A percentile compares a stretch with the other conserved stretches of the same genome.
These are phyloP conservation scores for Eilema sororculum DNA, from an alignment of 2,888 invertebrate genomes.

Conservation along the genomic window DNA sequence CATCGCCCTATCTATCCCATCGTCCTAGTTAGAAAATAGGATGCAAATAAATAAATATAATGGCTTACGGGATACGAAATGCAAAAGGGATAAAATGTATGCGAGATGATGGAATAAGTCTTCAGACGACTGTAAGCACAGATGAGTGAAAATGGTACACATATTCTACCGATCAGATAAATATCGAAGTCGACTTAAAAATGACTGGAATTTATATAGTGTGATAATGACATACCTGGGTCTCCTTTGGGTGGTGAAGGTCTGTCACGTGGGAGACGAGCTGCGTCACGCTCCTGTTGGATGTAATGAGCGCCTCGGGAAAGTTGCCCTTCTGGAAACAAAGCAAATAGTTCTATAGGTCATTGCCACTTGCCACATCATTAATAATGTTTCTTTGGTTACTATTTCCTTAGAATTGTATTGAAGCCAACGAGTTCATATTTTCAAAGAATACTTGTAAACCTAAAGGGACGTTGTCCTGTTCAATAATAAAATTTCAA, in stretches of 20 bases:
- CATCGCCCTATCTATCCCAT: too few relatives aligned
- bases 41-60: too few relatives aligned
- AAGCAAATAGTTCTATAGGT: background rate
- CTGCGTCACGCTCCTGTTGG: slow-evolving; percentile 86
- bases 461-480: background rate
- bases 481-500: background rate
- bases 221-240: slow-evolving; percentile 81
- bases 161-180: too few relatives aligned
- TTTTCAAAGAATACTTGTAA: background rate
- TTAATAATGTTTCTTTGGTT: background rate
- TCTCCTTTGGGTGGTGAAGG: slow-evolving; percentile 87
- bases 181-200: too few relatives aligned
- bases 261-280: slow-evolving; percentile 78
- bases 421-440: background rate
- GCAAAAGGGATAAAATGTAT: too few relatives aligned
- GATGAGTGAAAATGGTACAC: too few relatives aligned
- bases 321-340: slow-evolving; percentile 92
- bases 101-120: background rate
- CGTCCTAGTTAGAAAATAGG: too few relatives aligned
- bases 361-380: background rate
- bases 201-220: background rate
- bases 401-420: too few relatives aligned
- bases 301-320: slow-evolving; percentile 92
- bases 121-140: background rate
- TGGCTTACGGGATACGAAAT: too few relatives aligned